Percentiles rank a stretch among this genome's conserved stretches.
phyloP scores from a whole-genome alignment of 1,140 invertebrate genomes.

The Pantala flavescens region DNA sequence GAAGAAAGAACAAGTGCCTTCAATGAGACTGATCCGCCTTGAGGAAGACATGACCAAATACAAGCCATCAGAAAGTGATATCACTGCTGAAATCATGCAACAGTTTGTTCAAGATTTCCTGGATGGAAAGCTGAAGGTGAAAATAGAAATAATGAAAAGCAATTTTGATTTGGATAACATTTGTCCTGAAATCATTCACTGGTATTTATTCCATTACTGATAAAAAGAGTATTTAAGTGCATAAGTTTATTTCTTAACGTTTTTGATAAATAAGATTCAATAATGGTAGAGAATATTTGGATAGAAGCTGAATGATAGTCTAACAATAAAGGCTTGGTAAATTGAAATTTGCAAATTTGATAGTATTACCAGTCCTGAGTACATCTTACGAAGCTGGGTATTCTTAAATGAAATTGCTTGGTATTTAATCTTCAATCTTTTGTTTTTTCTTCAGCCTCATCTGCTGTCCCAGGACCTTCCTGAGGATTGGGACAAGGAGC shows the following conservation, averaged over 20 bases:
- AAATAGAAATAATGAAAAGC: conserved; percentile 17
- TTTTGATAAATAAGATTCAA: too few species aligned
- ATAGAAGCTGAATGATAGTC: too few species aligned
- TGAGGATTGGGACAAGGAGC: conserved; percentile 92
- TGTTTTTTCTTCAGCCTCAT: conserved; percentile 50
- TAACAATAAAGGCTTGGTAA: too few species aligned
- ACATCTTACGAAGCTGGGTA: too few species aligned
- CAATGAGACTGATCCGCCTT: conserved; percentile 84
- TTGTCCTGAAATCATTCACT: not conserved
- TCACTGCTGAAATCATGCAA: conserved; percentile 64
- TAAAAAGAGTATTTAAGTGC: too few species aligned
- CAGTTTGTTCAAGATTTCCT: conserved; percentile 80
- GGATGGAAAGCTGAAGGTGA: conserved; percentile 78
- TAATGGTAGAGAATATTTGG: too few species aligned
- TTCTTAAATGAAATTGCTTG: too few species aligned
- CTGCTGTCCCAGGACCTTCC: conserved; percentile 88
- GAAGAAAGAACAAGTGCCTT: conserved; percentile 83
- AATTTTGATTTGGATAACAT: conserved; percentile 15
- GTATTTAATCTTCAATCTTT: too few species aligned
- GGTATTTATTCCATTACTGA: not conserved
- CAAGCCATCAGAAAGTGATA: conserved; percentile 74
- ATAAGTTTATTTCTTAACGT: too few species aligned
- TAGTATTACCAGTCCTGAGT: too few species aligned
- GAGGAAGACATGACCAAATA: conserved; percentile 98
- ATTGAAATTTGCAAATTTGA: too few species aligned